Evolutionary conservation across 2,113 vertebrate species (phyloP), one percentile per base, ranked within the genome.

Genomic region (Syngnathoides biaculeatus): DNA sequence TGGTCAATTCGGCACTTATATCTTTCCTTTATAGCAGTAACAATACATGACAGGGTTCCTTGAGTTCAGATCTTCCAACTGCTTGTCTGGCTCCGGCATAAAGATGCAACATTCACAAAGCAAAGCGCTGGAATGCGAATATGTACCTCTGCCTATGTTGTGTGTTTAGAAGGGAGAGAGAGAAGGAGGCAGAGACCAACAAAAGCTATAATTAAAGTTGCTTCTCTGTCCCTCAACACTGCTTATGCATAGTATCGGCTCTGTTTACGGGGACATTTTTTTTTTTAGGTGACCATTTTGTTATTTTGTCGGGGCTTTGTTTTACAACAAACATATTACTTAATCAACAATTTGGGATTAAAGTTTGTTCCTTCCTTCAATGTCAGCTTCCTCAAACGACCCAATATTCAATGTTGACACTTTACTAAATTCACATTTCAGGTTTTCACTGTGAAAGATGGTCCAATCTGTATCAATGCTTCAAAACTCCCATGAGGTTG

Each of bases 161-260:
- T 69, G 53, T 69, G 69, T 81, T 65, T 75, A 69, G 67, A 69
- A 70, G 68, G 61, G 39, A 10, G 56, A 67, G 56, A 64, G 48
- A 52, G 67, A 79, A 65, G 60, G 52, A 68, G 68, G 61, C 74
- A 77, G 73, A 71, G 78, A 84, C 81, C 64, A 75, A 19, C 30
- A 15, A 6, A 19, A 55, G 61, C 64, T 87, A 85, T 81, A 82
- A 83, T 83, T 86, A 86, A 77, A 73, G 53, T 20, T 65, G 71
- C 77, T 78, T 30, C 64, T 64, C 17, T 15, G 67, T 64, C 60
- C 63, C 71, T 71, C 78, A 72, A 77, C 45, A 50, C 45, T 71
- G 66, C 67, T 79, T 79, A 57, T 75, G 69, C 75, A 79, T 69
- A 53, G 17, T 24, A 38, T 30, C 30, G 56, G 35, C 68, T 80